Evolutionary conservation across 2,113 vertebrate species (phyloP).

Genomic region (Empidonax traillii): DNA sequence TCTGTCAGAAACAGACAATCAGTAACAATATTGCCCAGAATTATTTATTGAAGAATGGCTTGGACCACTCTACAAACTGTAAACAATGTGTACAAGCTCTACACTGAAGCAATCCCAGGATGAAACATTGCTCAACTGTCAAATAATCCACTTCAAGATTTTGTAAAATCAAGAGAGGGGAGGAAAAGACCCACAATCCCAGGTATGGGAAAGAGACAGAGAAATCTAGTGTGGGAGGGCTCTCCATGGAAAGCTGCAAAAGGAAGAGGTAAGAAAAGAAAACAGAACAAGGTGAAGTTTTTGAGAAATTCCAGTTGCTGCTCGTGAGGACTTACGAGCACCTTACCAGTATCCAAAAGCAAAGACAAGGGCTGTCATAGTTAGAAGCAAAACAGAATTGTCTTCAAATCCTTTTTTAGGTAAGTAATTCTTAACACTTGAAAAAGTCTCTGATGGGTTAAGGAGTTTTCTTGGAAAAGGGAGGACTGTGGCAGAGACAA

Average conservation of each 20-base stretch:
- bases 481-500: background rate
- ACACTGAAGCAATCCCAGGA: background rate
- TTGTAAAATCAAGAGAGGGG: background rate
- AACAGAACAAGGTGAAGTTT: background rate
- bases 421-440: background rate
- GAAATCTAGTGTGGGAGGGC: background rate
- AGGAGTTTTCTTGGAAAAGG: background rate
- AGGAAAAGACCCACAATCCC: background rate
- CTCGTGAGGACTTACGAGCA: background rate
- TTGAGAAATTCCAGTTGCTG: background rate
- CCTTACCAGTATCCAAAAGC: background rate
- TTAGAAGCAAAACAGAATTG: background rate
- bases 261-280: background rate
- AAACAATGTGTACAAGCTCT: constrained; percentile 5
- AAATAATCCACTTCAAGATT: background rate
- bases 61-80: background rate
- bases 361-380: background rate
- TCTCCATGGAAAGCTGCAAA: background rate
- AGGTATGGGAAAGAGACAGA: background rate
- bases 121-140: background rate
- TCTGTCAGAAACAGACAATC: background rate
- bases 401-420: background rate
- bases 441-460: background rate
- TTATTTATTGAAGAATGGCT: background rate
- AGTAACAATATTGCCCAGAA: constrained; percentile 5